phyloP scores from a whole-genome alignment of 2,113 vertebrate genomes.

The Cheirogaleus medius region DNA sequence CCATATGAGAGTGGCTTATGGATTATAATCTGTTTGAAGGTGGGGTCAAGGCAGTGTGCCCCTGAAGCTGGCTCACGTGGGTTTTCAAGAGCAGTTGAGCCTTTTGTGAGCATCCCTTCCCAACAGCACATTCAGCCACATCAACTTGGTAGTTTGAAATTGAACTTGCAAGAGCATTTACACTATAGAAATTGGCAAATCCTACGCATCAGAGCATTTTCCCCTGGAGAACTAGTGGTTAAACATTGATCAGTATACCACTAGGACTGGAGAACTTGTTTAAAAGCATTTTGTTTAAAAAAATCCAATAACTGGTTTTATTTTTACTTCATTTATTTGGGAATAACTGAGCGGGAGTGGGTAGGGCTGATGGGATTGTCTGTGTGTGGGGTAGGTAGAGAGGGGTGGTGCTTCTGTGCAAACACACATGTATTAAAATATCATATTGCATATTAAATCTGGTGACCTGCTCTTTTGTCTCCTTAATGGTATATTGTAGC shows the following conservation, averaged over 20 bases:
- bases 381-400: background rate
- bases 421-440: background rate
- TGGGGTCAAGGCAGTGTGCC: background rate
- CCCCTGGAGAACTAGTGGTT: background rate
- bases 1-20: background rate
- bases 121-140: background rate
- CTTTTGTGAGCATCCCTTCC: background rate
- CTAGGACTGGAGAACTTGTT: background rate
- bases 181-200: background rate
- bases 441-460: background rate
- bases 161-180: background rate
- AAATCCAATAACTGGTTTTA: background rate
- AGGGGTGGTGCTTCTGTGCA: background rate
- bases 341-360: background rate
- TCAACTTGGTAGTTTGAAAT: background rate
- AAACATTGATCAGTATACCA: background rate
- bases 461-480: background rate
- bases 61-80: background rate
- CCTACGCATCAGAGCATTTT: background rate
- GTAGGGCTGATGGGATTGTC: background rate
- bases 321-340: background rate
- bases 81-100: background rate
- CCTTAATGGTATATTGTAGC: background rate
- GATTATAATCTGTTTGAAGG: background rate
- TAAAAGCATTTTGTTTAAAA: background rate